Conservation (phyloP, 2,797 vertebrate genomes). For the Phaenicophaeus curvirostris region DNA sequence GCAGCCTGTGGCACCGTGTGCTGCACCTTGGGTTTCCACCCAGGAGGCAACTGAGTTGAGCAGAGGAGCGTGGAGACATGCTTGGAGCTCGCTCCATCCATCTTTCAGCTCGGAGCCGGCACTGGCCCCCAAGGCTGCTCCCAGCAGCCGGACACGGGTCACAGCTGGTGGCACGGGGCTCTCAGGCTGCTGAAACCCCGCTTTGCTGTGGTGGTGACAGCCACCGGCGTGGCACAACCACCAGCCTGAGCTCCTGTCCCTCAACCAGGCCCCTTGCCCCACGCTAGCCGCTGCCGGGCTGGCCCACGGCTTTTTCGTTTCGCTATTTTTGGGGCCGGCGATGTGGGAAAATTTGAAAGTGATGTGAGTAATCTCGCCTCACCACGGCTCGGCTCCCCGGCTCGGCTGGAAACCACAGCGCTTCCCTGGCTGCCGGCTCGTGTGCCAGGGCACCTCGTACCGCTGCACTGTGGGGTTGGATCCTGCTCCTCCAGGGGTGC, state of each 20-base stretch:
- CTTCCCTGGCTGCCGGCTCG: neutral
- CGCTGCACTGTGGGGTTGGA: accelerated
- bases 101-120: neutral
- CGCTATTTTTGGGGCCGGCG: slow-evolving; percentile 6
- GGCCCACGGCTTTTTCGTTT: neutral
- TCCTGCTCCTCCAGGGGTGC: neutral
- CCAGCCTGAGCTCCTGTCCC: neutral
- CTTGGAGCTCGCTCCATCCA: neutral
- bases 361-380: slow-evolving; percentile 68
- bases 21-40: neutral
- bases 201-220: neutral
- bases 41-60: accelerated
- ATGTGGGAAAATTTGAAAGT: slow-evolving; percentile 73
- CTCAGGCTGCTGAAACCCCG: accelerated
- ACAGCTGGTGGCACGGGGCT: accelerated
- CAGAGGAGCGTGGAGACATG: neutral
- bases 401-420: slow-evolving; percentile 66
- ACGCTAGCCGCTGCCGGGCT: accelerated
- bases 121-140: neutral
- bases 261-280: neutral
- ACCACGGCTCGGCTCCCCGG: slow-evolving; percentile 30
- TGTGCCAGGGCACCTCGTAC: neutral
- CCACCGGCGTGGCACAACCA: accelerated
- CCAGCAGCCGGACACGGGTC: neutral
- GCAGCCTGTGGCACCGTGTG: neutral